A percentile compares a stretch with the other conserved stretches of the same genome.
Evolutionary conservation across 2,888 invertebrate genomes (phyloP).

Genomic region (Phengaris arion): DNA sequence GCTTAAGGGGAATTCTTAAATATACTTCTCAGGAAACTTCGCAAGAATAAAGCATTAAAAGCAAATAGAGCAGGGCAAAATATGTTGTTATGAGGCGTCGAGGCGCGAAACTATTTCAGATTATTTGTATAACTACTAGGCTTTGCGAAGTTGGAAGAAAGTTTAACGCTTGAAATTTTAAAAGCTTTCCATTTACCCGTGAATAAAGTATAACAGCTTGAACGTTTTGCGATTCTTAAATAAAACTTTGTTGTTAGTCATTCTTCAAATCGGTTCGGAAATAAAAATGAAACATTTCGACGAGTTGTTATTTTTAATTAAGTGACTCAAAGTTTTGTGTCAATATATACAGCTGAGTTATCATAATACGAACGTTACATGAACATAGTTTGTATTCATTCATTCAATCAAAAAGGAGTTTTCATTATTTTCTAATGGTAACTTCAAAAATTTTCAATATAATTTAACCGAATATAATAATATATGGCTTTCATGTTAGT

Average conservation of each 20-base stretch:
- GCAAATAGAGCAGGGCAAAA: slow-evolving; percentile 50
- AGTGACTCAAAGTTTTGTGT: not conserved
- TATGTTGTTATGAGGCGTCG: slow-evolving; percentile 55
- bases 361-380: too few species aligned
- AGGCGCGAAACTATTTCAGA: slow-evolving; percentile 53
- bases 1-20: slow-evolving; percentile 45
- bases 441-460: too few species aligned
- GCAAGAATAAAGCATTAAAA: slow-evolving; percentile 42
- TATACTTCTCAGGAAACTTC: slow-evolving; percentile 46
- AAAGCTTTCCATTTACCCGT: slow-evolving; percentile 53
- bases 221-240: slow-evolving; percentile 34
- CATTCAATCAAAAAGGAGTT: not conserved
- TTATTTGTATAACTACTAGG: slow-evolving; percentile 59
- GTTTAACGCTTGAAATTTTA: slow-evolving; percentile 55
- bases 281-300: slow-evolving; percentile 24
- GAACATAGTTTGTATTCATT: too few species aligned
- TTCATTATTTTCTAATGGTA: too few species aligned
- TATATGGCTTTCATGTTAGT: too few species aligned
- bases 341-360: too few species aligned
- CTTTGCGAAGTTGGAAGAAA: slow-evolving; percentile 55
- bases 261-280: slow-evolving; percentile 28
- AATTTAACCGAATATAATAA: too few species aligned
- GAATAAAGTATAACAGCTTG: slow-evolving; percentile 36
- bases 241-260: slow-evolving; percentile 34
- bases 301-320: slow-evolving; percentile 5